phyloP scores from a whole-genome alignment of 2,113 vertebrate species.

The Diadophis punctatus region DNA sequence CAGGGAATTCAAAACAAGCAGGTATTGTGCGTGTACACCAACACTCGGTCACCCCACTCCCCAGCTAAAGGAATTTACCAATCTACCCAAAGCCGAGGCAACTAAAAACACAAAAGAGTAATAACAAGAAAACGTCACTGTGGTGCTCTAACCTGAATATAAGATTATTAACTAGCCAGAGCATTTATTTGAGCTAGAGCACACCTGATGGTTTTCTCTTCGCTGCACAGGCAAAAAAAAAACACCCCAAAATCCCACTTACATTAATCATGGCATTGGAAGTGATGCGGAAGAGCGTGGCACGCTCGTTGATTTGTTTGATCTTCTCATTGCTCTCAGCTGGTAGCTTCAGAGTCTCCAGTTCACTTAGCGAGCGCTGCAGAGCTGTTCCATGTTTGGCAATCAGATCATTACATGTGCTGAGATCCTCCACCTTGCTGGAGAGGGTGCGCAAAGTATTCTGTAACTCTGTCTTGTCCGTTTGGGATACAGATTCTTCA shows the following conservation, averaged over 20 bases:
- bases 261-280: constrained; percentile 99
- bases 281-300: constrained; percentile 94
- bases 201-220: too few species aligned
- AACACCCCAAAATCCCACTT: constrained; percentile 49
- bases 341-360: constrained; percentile 81
- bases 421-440: constrained; percentile 93
- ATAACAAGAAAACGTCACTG: neutral
- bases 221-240: neutral
- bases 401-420: constrained; percentile 95
- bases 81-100: neutral
- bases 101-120: neutral
- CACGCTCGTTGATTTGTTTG: constrained; percentile 91
- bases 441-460: constrained; percentile 83
- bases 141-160: too few species aligned
- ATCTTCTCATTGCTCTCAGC: constrained; percentile 88
- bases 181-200: rapidly evolving
- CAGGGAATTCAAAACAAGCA: neutral
- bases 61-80: neutral
- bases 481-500: constrained; percentile 77
- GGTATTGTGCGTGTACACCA: neutral
- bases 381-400: constrained; percentile 94
- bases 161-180: too few species aligned
- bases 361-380: constrained; percentile 92
- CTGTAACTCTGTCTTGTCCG: constrained; percentile 88
- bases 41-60: neutral